A percentile compares a stretch with the other conserved stretches of the same genome.
These are phyloP conservation scores for Ennomos fuscantarius DNA, from an alignment of 2,888 invertebrate genomes.

Conservation along the genomic window DNA sequence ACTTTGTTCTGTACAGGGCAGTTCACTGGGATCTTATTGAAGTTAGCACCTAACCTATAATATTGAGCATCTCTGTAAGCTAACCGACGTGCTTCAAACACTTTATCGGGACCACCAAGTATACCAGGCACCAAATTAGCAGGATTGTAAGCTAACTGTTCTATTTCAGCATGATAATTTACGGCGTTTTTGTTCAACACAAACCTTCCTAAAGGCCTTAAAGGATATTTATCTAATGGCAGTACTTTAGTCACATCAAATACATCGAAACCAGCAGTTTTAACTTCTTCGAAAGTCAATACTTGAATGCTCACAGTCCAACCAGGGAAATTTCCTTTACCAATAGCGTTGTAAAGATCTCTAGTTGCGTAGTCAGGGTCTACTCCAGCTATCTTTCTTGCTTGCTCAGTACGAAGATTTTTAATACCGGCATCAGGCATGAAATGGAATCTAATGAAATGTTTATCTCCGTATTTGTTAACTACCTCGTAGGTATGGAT, in stretches of 20 bases:
- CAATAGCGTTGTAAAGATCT: constrained; percentile 94
- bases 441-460: constrained; percentile 95
- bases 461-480: constrained; percentile 87
- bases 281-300: constrained; percentile 92
- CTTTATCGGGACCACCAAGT: constrained; percentile 95
- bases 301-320: constrained; percentile 93
- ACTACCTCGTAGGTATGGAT: constrained; percentile 95
- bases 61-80: constrained; percentile 94
- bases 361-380: constrained; percentile 95
- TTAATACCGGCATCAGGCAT: constrained; percentile 95
- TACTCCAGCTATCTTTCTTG: constrained; percentile 86
- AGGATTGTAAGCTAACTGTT: constrained; percentile 95
- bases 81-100: constrained; percentile 93
- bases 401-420: constrained; percentile 87
- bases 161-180: constrained; percentile 96
- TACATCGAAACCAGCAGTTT: constrained; percentile 91
- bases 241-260: constrained; percentile 96
- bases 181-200: constrained; percentile 93
- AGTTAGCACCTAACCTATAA: constrained; percentile 94
- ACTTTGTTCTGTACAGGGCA: constrained; percentile 90
- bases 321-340: constrained; percentile 87
- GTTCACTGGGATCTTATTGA: constrained; percentile 95
- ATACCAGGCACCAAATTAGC: constrained; percentile 95
- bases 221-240: constrained; percentile 90
- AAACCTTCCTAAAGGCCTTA: constrained; percentile 92